phyloP scores from a whole-genome alignment of 2,113 vertebrate genomes.

The Cynocephalus volans region DNA sequence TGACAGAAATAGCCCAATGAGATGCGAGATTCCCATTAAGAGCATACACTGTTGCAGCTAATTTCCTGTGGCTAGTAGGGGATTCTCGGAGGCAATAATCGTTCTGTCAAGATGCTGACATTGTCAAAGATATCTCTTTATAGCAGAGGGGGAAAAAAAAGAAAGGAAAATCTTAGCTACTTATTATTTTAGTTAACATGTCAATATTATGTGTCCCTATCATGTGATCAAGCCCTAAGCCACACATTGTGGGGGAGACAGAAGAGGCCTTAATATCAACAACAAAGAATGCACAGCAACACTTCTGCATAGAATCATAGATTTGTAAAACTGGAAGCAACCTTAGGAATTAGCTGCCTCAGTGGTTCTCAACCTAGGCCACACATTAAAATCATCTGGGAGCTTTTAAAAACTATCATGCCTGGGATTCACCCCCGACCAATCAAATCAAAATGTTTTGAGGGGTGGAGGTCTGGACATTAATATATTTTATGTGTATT shows the following conservation, averaged over 20 bases:
- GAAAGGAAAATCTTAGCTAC: slow-evolving; percentile 58
- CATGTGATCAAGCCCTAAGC: neutral
- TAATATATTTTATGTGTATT: slow-evolving; percentile 36
- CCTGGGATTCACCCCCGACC: neutral
- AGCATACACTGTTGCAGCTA: slow-evolving; percentile 33
- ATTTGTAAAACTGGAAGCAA: slow-evolving; percentile 21
- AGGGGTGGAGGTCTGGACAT: neutral
- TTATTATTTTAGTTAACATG: slow-evolving; percentile 69
- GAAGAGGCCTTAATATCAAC: neutral
- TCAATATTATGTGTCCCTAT: neutral
- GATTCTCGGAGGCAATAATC: slow-evolving; percentile 68
- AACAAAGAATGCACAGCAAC: slow-evolving; percentile 49
- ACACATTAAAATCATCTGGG: neutral
- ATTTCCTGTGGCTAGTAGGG: slow-evolving; percentile 68
- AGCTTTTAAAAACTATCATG: neutral
- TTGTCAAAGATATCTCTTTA: slow-evolving; percentile 70
- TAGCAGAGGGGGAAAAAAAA: neutral
- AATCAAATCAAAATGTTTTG: slow-evolving; percentile 10
- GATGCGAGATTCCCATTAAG: slow-evolving; percentile 73
- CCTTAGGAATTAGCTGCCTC: neutral
- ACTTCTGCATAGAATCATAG: slow-evolving; percentile 29
- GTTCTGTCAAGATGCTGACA: slow-evolving; percentile 73
- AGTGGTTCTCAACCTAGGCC: neutral
- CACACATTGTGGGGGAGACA: neutral
- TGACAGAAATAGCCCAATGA: slow-evolving; percentile 78